phyloP scores from a whole-genome alignment of 1,140 invertebrate genomes.

The Ceratosolen fusciceps region DNA sequence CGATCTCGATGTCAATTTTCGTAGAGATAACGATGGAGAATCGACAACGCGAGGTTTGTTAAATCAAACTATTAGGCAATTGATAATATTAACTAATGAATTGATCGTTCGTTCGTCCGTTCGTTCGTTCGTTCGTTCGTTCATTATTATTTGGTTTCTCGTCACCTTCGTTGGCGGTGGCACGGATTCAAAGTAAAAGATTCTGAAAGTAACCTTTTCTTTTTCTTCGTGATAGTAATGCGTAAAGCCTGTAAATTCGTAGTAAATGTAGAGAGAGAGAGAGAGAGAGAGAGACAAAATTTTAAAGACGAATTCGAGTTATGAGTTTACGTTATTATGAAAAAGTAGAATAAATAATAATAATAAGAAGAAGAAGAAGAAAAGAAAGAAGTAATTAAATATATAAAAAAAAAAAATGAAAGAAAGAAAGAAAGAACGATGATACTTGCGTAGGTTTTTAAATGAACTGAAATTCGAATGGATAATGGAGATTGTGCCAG shows the following conservation, averaged over 20 bases:
- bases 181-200: constrained; percentile 30
- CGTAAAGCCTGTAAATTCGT: constrained; percentile 43
- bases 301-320: constrained; percentile 18
- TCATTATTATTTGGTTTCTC: constrained; percentile 40
- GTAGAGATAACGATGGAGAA: constrained; percentile 26
- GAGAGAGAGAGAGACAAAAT: constrained; percentile 20
- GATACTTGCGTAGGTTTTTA: constrained; percentile 43
- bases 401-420: no score
- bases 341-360: no score
- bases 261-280: constrained; percentile 18
- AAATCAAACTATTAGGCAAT: constrained; percentile 38
- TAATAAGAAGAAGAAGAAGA: no score
- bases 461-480: constrained; percentile 41
- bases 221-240: constrained; percentile 20
- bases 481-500: constrained; percentile 45
- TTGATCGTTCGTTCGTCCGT: no score
- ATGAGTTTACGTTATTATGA: constrained; percentile 30
- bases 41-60: constrained; percentile 37
- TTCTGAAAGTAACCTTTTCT: constrained; percentile 41
- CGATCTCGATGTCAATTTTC: constrained; percentile 48
- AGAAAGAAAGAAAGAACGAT: no score
- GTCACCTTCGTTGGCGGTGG: not conserved
- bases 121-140: no score
- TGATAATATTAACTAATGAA: constrained; percentile 37
- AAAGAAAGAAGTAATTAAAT: no score